These are phyloP conservation scores for Thunnus albacares DNA, from an alignment of 2,797 vertebrate genomes.

Conservation along the genomic window DNA sequence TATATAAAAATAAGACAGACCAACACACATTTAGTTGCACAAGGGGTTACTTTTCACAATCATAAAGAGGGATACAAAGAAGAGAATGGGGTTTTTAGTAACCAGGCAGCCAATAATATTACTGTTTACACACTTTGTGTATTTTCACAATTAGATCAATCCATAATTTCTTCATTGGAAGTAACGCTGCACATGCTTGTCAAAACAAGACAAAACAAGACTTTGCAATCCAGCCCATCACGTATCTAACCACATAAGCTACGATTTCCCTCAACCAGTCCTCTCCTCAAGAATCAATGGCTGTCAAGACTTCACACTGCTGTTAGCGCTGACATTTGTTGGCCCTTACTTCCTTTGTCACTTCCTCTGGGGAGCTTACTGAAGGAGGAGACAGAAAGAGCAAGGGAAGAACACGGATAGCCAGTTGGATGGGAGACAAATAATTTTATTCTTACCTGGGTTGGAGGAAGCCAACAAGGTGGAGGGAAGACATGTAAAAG, in stretches of 20 bases:
- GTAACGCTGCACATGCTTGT: background rate
- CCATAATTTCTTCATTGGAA: background rate
- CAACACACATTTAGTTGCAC: background rate
- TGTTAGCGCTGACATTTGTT: slow-evolving; percentile 73
- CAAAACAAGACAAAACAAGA: slow-evolving; percentile 23
- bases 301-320: slow-evolving; percentile 74
- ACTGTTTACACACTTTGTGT: background rate
- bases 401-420: background rate
- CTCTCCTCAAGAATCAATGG: slow-evolving; percentile 72
- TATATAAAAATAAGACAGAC: background rate
- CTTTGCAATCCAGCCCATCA: slow-evolving; percentile 4
- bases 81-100: background rate
- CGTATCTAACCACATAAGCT: slow-evolving; percentile 14
- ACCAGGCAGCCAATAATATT: background rate
- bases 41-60: slow-evolving; percentile 3
- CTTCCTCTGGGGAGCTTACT: slow-evolving; percentile 35
- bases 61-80: background rate
- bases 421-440: slow-evolving; percentile 5
- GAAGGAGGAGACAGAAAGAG: slow-evolving; percentile 19
- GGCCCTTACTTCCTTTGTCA: slow-evolving; percentile 41
- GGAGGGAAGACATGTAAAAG: slow-evolving; percentile 62
- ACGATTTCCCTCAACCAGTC: slow-evolving; percentile 22
- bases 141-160: background rate
- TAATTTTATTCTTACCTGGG: slow-evolving; percentile 75
- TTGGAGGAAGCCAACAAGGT: slow-evolving; percentile 22